Base-by-base conservation (phyloP, 35 echinoderm and acorn worm species). In the Antedon bifida region DNA sequence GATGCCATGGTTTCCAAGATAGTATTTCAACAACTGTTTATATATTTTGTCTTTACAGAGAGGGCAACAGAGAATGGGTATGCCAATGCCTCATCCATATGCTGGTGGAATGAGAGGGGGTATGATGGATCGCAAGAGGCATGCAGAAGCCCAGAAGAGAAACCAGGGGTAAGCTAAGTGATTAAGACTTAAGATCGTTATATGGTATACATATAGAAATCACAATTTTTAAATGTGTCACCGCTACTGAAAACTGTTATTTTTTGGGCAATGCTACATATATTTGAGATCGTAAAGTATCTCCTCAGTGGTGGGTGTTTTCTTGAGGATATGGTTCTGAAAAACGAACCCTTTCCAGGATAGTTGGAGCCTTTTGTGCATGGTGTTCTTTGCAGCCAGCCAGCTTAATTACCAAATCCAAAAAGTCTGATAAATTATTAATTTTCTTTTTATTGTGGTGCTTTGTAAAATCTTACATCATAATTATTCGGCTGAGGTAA, bases 51-150 rank as follows among this genome's bases (percentile, higher is more conserved):
- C 51, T 64, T 64, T n/a, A 64, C 51, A 64, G 51, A 64, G 51
- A 64, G 51, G 51, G 88, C 88, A 82, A 23, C 93, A 96, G 82
- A 87, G 89, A 34, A 91, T 96, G 89, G 93, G 89, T 76, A 86
- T 86, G 74, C 89, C 89, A 34, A 96, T 96, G 93, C 93, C 93
- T 31, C 93, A 89, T 55, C 93, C 93, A 39, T 96, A 91, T 87
- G 9, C 51, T 64, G 93, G 86, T 7, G 91, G 91, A 21, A 89
- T 89, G 79, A 90, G 93, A 78, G 86, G 86, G 28, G 81, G 86
- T 35, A 88, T 96, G 85, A 84, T 83, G 35, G 93, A 96, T 17
- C 86, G 93, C 26, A 96, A 96, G 77, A 78, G 93, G 16, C 93
- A 91, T 83, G 89, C 86, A 19, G 92, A 96, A 21, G 93, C 89